These are phyloP conservation scores for Thripadectes ignobilis DNA, from an alignment of 2,797 vertebrate species.

Conservation along the genomic window DNA sequence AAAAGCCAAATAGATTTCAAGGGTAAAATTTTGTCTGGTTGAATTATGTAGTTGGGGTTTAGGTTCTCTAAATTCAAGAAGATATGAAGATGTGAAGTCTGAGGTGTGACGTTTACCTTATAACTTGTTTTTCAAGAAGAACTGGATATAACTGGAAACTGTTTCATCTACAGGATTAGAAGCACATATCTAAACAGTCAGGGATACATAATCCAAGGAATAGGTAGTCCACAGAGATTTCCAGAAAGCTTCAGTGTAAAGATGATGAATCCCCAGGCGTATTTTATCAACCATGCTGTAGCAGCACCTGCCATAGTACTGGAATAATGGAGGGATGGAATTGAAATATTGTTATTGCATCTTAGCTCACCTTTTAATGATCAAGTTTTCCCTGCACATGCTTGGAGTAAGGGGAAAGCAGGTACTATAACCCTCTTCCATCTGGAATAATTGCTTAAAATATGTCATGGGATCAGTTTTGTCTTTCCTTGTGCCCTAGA, in stretches of 20 bases:
- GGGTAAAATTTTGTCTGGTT: background rate
- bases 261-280: background rate
- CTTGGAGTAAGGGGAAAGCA: background rate
- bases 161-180: background rate
- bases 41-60: background rate
- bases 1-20: background rate
- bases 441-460: background rate
- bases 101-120: background rate
- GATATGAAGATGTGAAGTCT: background rate
- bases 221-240: background rate
- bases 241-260: background rate
- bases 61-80: background rate
- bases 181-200: background rate
- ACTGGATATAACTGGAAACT: background rate
- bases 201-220: background rate
- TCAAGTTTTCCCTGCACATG: background rate
- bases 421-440: background rate
- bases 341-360: background rate
- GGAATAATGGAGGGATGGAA: background rate
- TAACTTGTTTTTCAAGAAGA: background rate
- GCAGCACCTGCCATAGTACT: background rate
- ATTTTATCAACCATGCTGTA: background rate
- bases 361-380: background rate
- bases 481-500: background rate
- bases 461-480: background rate